These are phyloP conservation scores for Andrena praecox DNA, from an alignment of 2,888 invertebrate species.

Conservation along the genomic window DNA sequence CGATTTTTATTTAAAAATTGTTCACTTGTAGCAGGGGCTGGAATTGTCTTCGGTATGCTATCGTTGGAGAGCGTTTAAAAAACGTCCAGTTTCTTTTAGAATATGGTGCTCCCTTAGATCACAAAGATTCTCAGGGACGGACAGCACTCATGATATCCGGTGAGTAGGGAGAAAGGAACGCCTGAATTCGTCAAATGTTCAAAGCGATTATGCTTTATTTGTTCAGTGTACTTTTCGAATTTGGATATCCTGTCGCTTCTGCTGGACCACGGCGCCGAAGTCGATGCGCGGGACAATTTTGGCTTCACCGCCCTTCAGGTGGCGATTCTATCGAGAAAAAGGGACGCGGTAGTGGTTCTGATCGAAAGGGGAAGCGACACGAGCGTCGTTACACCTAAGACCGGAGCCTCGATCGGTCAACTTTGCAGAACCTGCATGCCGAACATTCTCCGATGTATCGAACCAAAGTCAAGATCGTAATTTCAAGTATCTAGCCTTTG, in stretches of 20 bases:
- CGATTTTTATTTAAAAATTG: background rate
- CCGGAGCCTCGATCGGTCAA: slow-evolving; percentile 53
- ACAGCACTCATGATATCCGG: slow-evolving; percentile 73
- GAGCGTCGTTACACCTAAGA: slow-evolving; percentile 29
- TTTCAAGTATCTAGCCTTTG: background rate
- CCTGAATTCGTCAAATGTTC: background rate
- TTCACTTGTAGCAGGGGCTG: slow-evolving; percentile 65
- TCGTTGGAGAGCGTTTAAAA: slow-evolving; percentile 62
- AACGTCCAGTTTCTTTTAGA: slow-evolving; percentile 67
- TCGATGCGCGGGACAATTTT: slow-evolving; percentile 48
- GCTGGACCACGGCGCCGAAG: slow-evolving; percentile 58
- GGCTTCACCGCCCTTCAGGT: slow-evolving; percentile 67
- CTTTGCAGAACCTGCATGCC: slow-evolving; percentile 63
- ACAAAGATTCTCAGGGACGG: slow-evolving; percentile 60
- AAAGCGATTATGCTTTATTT: background rate
- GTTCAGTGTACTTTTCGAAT: slow-evolving; percentile 69
- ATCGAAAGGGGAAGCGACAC: slow-evolving; percentile 44
- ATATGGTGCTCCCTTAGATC: slow-evolving; percentile 46
- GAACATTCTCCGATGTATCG: slow-evolving; percentile 58
- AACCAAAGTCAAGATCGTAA: slow-evolving; percentile 16
- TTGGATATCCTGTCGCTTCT: slow-evolving; percentile 60
- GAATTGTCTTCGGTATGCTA: slow-evolving; percentile 71
- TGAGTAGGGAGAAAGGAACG: slow-evolving; percentile 26
- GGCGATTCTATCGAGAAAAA: slow-evolving; percentile 66
- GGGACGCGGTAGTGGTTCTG: slow-evolving; percentile 65